These are phyloP conservation scores for Lochmaea capreae DNA, from an alignment of 2,888 invertebrate species.

Conservation along the genomic window DNA sequence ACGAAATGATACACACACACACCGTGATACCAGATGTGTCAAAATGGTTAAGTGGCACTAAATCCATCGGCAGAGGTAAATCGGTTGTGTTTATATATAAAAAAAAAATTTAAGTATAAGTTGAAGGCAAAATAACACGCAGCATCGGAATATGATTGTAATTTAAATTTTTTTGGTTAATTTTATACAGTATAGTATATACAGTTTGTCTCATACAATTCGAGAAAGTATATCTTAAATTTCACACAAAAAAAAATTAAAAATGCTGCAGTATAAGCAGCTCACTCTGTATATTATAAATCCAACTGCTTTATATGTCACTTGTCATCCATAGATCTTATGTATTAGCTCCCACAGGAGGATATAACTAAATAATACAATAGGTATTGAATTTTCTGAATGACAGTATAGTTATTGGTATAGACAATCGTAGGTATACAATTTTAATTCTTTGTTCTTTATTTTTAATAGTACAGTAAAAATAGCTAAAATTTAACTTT, in stretches of 20 bases:
- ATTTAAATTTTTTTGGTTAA: no score
- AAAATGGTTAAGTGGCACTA: constrained; percentile 38
- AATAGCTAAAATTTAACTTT: no score
- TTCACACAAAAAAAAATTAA: not conserved
- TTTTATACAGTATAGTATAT: no score
- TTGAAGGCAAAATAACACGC: constrained; percentile 1
- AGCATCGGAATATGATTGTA: not conserved
- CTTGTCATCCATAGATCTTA: constrained; percentile 32
- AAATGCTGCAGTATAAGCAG: not conserved
- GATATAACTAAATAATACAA: constrained; percentile 33
- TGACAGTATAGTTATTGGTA: constrained; percentile 26
- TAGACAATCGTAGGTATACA: constrained; percentile 24
- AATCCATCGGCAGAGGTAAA: constrained; percentile 35
- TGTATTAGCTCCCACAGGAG: constrained; percentile 33
- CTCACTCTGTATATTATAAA: constrained; percentile 19
- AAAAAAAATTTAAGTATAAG: not conserved
- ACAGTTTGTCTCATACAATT: no score
- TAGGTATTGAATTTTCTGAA: constrained; percentile 33
- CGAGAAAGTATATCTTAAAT: no score
- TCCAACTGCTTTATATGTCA: constrained; percentile 29
- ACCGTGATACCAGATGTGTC: constrained; percentile 39
- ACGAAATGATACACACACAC: constrained; percentile 27
- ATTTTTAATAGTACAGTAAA: not conserved
- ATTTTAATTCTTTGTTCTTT: constrained; percentile 10
- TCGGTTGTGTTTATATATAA: constrained; percentile 30